phyloP scores from a whole-genome alignment of 2,797 vertebrate species.

The Eupleurogrammus muticus region DNA sequence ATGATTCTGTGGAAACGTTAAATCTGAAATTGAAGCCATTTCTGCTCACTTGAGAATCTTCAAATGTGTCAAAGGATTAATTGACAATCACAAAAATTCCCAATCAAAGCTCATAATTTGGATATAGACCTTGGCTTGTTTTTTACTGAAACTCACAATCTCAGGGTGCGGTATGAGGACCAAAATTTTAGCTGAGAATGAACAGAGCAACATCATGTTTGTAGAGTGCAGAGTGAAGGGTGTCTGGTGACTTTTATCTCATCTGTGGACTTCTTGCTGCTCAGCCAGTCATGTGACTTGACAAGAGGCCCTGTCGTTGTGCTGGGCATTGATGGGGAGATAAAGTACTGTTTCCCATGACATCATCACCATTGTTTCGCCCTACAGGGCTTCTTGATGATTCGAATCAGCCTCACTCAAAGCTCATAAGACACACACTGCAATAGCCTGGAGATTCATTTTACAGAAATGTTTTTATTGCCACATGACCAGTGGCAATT shows the following conservation, averaged over 20 bases:
- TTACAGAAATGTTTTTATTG: constrained; percentile 18
- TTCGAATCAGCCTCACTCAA: constrained; percentile 8
- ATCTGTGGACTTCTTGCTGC: constrained; percentile 49
- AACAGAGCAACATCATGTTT: constrained; percentile 1
- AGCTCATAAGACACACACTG: constrained; percentile 24
- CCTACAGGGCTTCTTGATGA: constrained; percentile 12
- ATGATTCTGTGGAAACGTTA: too few relatives aligned
- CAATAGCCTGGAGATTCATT: constrained; percentile 15
- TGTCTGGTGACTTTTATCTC: constrained; percentile 48
- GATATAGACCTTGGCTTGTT: background rate
- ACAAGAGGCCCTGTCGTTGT: constrained; percentile 28
- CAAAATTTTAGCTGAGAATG: background rate
- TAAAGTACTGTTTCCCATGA: constrained; percentile 54
- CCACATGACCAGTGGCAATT: constrained; percentile 34
- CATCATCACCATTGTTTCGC: constrained; percentile 42
- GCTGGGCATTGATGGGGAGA: constrained; percentile 27
- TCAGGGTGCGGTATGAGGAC: background rate
- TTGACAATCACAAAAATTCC: background rate
- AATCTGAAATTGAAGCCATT: background rate
- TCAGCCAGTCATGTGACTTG: constrained; percentile 45
- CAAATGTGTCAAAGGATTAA: background rate
- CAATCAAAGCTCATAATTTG: background rate
- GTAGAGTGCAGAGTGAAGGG: constrained; percentile 11
- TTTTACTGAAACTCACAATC: background rate
- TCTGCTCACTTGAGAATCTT: background rate